Evolutionary conservation across 1,140 invertebrate species (phyloP), one percentile per base, ranked within the genome.

Genomic region (Leptinotarsa texana): DNA sequence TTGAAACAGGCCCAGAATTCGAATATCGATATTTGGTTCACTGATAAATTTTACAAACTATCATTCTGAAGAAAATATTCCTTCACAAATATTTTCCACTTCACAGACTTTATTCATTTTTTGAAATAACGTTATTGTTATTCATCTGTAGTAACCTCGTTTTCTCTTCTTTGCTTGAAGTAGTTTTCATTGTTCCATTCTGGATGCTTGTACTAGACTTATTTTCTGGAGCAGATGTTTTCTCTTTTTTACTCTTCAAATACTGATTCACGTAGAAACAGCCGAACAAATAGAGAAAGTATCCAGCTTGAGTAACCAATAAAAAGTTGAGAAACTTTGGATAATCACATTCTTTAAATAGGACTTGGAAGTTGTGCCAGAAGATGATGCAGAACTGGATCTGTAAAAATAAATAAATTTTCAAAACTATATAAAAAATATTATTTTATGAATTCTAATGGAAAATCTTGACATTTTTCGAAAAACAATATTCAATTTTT

Each of bases 251-350:
- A n/a, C 75, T 85, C 76, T 88, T 88, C 13, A 89, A 82, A 80
- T 96, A 96, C 76, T 90, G 92, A 73, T 89, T 88, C 47, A 92
- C 86, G 82, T 96, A 97, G 85, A 96, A 97, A 63, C 92, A 90
- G 3, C 91, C 91, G 83, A 97, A 97, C 82, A 97, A 89, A 80
- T 95, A 92, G 51, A 95, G 89, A 86, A 96, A 97, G 33, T 95
- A 87, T 15, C 90, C 85, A 4, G 94, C 90, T 83, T 96, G 95
- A 42, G 92, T 85, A 21, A 88, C 86, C 3, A 96, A 88, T 62
- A 96, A 86, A 81, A 91, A 85, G 33, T 89, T 87, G 68, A 96
- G 89, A 13, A 87, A 77, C 77, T 90, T 92, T 0, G 92, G 91
- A 78, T 90, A 93, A 76, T 90, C 87, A 83, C 92, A 93, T 65